Evolutionary conservation across 2,888 invertebrate genomes (phyloP).

Genomic region (Drosophila multiciliata): DNA sequence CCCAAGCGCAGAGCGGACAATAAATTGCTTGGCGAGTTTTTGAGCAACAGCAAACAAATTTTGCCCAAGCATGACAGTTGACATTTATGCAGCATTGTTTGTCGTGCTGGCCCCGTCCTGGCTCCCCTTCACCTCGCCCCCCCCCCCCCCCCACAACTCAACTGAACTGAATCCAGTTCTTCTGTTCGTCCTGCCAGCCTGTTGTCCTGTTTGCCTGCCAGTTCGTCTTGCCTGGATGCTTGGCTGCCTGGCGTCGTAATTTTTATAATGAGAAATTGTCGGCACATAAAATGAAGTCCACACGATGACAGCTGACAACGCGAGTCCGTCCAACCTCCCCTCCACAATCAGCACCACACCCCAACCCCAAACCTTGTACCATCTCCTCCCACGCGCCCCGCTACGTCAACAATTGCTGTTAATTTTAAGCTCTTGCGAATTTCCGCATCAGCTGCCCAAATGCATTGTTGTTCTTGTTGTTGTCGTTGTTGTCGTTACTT

Average conservation of each 20-base stretch:
- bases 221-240: conserved; percentile 20
- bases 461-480: conserved; percentile 36
- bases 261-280: conserved; percentile 81
- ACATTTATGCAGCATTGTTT: conserved; percentile 69
- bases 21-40: conserved; percentile 43
- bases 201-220: conserved; percentile 33
- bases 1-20: conserved; percentile 32
- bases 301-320: conserved; percentile 70
- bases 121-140: conserved; percentile 1
- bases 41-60: conserved; percentile 56
- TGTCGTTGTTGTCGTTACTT: conserved; percentile 8
- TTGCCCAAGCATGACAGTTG: conserved; percentile 63
- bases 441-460: conserved; percentile 64
- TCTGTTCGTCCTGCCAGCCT: conserved; percentile 34
- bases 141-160: conserved; percentile 8
- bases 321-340: conserved; percentile 16
- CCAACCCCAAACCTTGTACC: conserved; percentile 1
- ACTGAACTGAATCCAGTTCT: conserved; percentile 17
- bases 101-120: conserved; percentile 36
- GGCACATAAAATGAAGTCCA: conserved; percentile 77
- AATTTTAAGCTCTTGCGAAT: conserved; percentile 76
- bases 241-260: conserved; percentile 57
- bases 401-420: conserved; percentile 51
- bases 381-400: background rate
- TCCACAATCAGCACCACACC: background rate